Base-by-base conservation (phyloP, 2,888 invertebrate species). In the Patella caerulea region DNA sequence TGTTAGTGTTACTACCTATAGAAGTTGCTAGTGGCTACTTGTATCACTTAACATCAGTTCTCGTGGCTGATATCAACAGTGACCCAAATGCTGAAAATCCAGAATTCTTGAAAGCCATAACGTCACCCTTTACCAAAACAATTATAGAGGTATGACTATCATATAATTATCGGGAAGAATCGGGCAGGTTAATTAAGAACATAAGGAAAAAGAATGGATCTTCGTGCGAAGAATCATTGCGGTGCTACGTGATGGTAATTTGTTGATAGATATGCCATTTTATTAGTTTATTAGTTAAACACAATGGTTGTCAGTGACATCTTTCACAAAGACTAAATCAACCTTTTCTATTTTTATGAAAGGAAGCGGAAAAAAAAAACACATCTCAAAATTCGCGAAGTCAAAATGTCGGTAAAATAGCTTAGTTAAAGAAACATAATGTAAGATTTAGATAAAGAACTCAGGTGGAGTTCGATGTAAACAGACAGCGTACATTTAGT, bases 1-100 rank as follows among this genome's bases (percentile, higher is more conserved):
- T 93, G 54, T 82, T 93, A 52, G 89, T 93, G 2, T 88, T 94
- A 3, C 87, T 94, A 73, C 92, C 93, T 0, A 76, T 93, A 12
- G 94, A 94, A 87, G 88, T 92, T 17, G 82, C 89, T 52, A 91
- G 82, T 73, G 85, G 85, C 75, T 83, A 79, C 73, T 75, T 83
- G 74, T 82, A 79, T 83, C 84, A 85, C 53, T 81, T 91, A 65
- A 92, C 92, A 17, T 84, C 80, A 11, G 86, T 86, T 19, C 86
- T 92, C n/a, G 89, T 92, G 7, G 55, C 83, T 19, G 89, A 90
- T 69, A 86, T 90, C 53, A 75, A 76, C 53, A 71, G 74, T 45
- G 71, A 77, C 55, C 19, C 71, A 0, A 88, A 92, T 73, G 74
- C 74, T 5, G 55, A 81, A 59, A 75, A 83, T 59, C 74, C 75